These are phyloP conservation scores for Drosophila meridionalis DNA, from an alignment of 2,888 invertebrate species.

Conservation along the genomic window DNA sequence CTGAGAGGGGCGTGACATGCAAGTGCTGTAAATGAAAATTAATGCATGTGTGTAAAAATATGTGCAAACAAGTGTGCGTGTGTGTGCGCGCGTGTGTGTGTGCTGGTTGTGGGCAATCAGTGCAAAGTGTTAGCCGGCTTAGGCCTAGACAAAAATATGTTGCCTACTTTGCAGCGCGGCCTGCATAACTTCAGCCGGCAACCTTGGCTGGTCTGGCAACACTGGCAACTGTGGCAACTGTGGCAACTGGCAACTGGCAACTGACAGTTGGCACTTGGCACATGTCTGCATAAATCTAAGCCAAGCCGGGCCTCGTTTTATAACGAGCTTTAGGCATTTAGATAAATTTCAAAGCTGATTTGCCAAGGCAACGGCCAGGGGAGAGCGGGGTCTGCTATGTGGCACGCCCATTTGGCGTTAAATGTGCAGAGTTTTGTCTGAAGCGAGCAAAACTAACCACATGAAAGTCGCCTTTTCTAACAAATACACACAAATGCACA, in stretches of 20 bases:
- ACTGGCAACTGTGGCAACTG: slow-evolving; percentile 16
- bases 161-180: slow-evolving; percentile 56
- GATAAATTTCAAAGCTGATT: slow-evolving; percentile 80
- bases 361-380: slow-evolving; percentile 44
- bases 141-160: slow-evolving; percentile 63
- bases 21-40: slow-evolving; percentile 63
- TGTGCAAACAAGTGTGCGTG: slow-evolving; percentile 11
- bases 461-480: slow-evolving; percentile 65
- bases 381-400: neutral
- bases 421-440: slow-evolving; percentile 66
- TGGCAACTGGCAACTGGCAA: slow-evolving; percentile 40
- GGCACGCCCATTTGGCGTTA: slow-evolving; percentile 68
- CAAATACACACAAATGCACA: slow-evolving; percentile 55
- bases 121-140: slow-evolving; percentile 53
- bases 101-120: slow-evolving; percentile 62
- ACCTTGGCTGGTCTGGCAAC: slow-evolving; percentile 28
- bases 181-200: slow-evolving; percentile 36
- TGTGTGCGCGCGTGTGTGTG: slow-evolving; percentile 15
- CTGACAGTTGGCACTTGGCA: slow-evolving; percentile 61
- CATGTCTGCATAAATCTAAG: slow-evolving; percentile 72
- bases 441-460: slow-evolving; percentile 66
- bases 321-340: slow-evolving; percentile 78
- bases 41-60: slow-evolving; percentile 37
- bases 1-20: slow-evolving; percentile 18
- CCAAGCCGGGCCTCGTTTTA: slow-evolving; percentile 61